Evolutionary conservation across 1,140 invertebrate genomes (phyloP).

Genomic region (Acyrthosiphon pisum): DNA sequence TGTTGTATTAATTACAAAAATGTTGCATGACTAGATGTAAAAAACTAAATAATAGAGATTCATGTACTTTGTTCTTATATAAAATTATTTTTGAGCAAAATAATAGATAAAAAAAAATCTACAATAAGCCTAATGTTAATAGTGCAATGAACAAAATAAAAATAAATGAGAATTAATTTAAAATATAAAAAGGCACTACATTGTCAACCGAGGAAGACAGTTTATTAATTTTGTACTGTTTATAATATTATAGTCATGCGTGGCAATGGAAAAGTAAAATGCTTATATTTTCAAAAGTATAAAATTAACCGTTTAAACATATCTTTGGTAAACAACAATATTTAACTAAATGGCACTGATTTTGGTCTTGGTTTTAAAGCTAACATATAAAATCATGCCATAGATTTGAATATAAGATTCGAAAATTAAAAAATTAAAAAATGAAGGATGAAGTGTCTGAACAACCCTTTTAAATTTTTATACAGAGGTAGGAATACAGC

Average conservation of each 20-base stretch:
- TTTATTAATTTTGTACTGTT: slow-evolving; percentile 46
- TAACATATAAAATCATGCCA: slow-evolving; percentile 31
- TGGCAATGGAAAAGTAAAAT: slow-evolving; percentile 14
- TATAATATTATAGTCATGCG: slow-evolving; percentile 37
- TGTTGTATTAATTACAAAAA: slow-evolving; percentile 42
- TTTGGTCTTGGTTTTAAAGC: not conserved
- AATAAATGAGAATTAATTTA: slow-evolving; percentile 38
- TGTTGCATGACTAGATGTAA: slow-evolving; percentile 56
- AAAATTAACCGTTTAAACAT: slow-evolving; percentile 45
- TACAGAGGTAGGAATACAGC: slow-evolving; percentile 52
- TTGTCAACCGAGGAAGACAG: slow-evolving; percentile 44
- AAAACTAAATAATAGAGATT: slow-evolving; percentile 53
- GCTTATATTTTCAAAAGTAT: slow-evolving; percentile 21
- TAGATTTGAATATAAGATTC: slow-evolving; percentile 44
- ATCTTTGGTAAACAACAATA: slow-evolving; percentile 56
- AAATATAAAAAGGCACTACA: slow-evolving; percentile 45
- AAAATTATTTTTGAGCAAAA: slow-evolving; percentile 56
- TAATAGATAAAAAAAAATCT: slow-evolving; percentile 45
- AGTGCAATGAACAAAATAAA: slow-evolving; percentile 47
- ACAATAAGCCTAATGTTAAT: slow-evolving; percentile 46
- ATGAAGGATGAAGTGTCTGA: slow-evolving; percentile 45
- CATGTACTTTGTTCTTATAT: slow-evolving; percentile 35
- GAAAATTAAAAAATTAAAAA: slow-evolving; percentile 25
- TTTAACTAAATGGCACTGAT: slow-evolving; percentile 42
- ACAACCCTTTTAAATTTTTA: slow-evolving; percentile 50